Evolutionary conservation across 2,888 invertebrate species (phyloP), one percentile per base, ranked within the genome.

Genomic region (Ecliptopera silaceata): DNA sequence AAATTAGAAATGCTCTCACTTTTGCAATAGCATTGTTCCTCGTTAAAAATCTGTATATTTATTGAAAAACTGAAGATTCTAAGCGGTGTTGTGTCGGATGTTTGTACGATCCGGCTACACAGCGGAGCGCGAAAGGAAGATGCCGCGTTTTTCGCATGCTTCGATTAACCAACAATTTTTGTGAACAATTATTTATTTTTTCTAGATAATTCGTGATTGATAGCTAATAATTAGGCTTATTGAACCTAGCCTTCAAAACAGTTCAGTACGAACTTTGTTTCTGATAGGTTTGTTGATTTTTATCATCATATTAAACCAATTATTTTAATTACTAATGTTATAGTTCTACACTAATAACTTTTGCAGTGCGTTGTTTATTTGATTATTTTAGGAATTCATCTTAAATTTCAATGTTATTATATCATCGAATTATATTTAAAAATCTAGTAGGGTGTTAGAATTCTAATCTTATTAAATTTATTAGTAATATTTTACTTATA

Each of bases 61-160:
- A 42, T 47, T 54, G 41, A 42, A 38, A n/a, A 42, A 47, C 13
- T 18, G 8, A 4, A 49, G 48, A 50, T 54, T 38, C 57, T 63
- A 48, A 54, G 43, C 34, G 20, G 15, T 67, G 70, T 69, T 68
- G 54, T 61, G 69, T 80, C 86, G 88, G 88, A 88, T 88, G 88
- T 88, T 88, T 86, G 70, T 65, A 69, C 81, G 75, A 77, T 73
- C 79, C 80, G 57, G 32, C 51, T 44, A 50, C 55, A 56, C 47
- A 42, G 26, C 63, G 63, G 45, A 42, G 26, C 63, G 63, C 63
- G 66, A 71, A 72, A 81, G 79, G 82, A 80, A 79, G 71, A 68
- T 56, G 62, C 67, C 75, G 77, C 82, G 79, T 79, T 76, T 75
- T 81, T 84, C 61, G 73, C 79, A 75, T 84, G 72, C 70, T 72